Evolutionary conservation across 2,888 invertebrate genomes (phyloP).

Genomic region (Siphlonurus alternatus): DNA sequence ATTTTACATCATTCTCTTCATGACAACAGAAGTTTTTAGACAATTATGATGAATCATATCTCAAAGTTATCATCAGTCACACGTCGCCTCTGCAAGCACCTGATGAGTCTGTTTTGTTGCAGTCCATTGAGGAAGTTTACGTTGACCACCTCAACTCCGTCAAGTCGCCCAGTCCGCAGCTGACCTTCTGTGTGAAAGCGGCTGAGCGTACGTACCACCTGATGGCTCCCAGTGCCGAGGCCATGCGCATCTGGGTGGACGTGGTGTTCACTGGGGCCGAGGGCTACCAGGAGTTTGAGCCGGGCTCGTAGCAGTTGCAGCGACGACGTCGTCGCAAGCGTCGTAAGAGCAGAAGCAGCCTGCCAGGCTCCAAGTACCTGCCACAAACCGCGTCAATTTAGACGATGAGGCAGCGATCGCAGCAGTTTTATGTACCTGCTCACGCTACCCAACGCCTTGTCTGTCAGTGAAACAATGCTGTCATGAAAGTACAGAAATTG

Average conservation of each 20-base stretch:
- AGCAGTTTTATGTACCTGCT: too few relatives aligned
- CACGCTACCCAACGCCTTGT: too few relatives aligned
- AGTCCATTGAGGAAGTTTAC: constrained; percentile 95
- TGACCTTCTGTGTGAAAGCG: constrained; percentile 91
- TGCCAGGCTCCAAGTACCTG: not conserved
- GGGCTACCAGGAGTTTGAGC: constrained; percentile 58
- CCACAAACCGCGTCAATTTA: too few relatives aligned
- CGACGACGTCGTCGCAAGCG: not conserved
- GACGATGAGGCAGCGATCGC: too few relatives aligned
- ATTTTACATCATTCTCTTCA: too few relatives aligned
- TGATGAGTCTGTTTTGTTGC: too few relatives aligned
- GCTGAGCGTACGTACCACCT: constrained; percentile 75
- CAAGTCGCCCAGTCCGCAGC: constrained; percentile 76
- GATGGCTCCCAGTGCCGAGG: constrained; percentile 85
- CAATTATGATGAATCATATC: too few relatives aligned
- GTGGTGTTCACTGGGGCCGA: constrained; percentile 86
- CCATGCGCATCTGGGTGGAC: constrained; percentile 94
- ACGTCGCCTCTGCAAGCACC: too few relatives aligned
- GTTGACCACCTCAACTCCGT: constrained; percentile 86
- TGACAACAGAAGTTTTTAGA: too few relatives aligned
- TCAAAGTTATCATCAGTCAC: too few relatives aligned
- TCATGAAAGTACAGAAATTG: too few relatives aligned
- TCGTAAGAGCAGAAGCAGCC: not conserved
- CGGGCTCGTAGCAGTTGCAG: constrained; percentile 14
- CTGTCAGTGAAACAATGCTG: too few relatives aligned